A percentile compares a stretch with the other conserved stretches of the same genome.
Conservation (phyloP, 2,888 invertebrate genomes). For the Xylota sylvarum region DNA sequence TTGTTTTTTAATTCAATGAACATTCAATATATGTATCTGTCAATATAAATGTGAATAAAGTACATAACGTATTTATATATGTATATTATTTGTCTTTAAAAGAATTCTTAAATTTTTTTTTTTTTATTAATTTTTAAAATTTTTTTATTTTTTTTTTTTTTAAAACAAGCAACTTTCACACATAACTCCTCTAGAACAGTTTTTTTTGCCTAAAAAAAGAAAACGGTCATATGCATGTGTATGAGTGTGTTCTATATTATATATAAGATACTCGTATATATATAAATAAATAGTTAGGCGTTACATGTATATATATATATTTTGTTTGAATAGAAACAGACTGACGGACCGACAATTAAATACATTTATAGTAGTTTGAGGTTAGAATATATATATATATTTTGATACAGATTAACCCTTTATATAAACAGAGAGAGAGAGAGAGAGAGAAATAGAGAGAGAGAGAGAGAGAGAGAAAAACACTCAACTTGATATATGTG, state of each 20-base stretch:
- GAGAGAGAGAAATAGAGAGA: not conserved
- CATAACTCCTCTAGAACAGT: conserved; percentile 29
- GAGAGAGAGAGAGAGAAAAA: conserved; percentile 10
- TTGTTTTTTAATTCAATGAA: conserved; percentile 20
- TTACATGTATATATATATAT: not conserved
- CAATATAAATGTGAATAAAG: conserved; percentile 37
- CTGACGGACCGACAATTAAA: conserved; percentile 37
- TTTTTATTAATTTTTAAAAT: not conserved
- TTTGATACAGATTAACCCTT: not conserved
- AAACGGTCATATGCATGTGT: conserved; percentile 22
- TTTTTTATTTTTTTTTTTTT: not conserved
- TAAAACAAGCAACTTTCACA: conserved; percentile 23
- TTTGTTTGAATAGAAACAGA: conserved; percentile 13
- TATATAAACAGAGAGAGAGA: conserved; percentile 4
- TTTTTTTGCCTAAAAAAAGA: conserved; percentile 14
- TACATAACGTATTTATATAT: conserved; percentile 12
- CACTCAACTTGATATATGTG: conserved; percentile 41
- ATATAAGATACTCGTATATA: conserved; percentile 67
- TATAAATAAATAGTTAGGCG: conserved; percentile 52
- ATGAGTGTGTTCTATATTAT: conserved; percentile 31
- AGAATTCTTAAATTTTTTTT: conserved; percentile 3
- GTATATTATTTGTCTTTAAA: conserved; percentile 46
- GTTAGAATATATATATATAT: conserved; percentile 14
- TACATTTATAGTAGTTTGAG: not conserved
- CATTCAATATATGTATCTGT: conserved; percentile 34